Evolutionary conservation across 2,113 vertebrate genomes (phyloP).

Genomic region (Oplegnathus fasciatus): DNA sequence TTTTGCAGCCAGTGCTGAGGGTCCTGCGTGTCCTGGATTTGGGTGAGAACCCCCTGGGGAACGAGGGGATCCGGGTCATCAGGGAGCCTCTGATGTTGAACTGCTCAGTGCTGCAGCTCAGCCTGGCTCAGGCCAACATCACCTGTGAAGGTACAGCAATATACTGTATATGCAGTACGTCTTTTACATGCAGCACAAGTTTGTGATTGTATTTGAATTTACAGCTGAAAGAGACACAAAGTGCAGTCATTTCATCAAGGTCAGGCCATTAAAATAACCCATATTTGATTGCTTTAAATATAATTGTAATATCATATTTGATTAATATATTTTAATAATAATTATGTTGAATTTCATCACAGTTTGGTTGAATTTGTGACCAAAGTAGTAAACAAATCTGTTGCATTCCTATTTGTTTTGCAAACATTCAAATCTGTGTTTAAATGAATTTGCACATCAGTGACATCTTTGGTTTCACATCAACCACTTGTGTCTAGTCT

Average conservation of each 20-base stretch:
- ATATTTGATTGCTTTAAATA: not conserved
- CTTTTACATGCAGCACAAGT: not conserved
- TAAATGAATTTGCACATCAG: not conserved
- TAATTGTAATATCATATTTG: not conserved
- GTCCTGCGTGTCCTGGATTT: constrained; percentile 82
- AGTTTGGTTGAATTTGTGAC: not conserved
- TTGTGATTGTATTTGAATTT: not conserved
- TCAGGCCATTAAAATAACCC: not conserved
- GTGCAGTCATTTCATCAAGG: not conserved
- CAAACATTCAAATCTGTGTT: not conserved
- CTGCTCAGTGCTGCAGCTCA: constrained; percentile 74
- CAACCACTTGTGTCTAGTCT: not conserved
- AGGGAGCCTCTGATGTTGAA: constrained; percentile 83
- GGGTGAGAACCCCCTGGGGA: constrained; percentile 77
- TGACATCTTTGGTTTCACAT: not conserved
- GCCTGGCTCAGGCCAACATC: constrained; percentile 73
- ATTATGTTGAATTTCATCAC: not conserved
- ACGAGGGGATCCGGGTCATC: constrained; percentile 80
- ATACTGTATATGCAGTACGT: not conserved
- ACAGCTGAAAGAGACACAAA: not conserved
- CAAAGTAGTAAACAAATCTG: not conserved
- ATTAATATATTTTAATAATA: not conserved
- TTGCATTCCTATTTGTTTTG: not conserved
- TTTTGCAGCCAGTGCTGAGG: constrained; percentile 77
- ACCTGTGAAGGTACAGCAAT: constrained; percentile 82